Base-by-base conservation (phyloP, 2,113 vertebrate species). In the Motacilla alba region DNA sequence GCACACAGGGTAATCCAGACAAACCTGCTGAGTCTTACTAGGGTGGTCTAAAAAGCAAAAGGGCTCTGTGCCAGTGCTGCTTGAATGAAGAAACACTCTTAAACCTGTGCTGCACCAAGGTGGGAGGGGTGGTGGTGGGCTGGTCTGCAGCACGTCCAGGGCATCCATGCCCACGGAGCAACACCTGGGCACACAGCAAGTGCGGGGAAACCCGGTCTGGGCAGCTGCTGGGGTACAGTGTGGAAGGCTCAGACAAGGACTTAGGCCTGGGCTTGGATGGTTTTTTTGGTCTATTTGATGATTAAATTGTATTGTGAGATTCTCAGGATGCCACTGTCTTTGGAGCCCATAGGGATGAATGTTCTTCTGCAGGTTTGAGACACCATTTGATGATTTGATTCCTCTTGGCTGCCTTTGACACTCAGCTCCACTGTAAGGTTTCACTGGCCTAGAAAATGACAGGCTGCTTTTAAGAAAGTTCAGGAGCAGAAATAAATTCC, bases 401-500 rank as follows among this genome's bases (percentile, higher is more conserved):
- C 64, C 85, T 78, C 85, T 83, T 59, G 75, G 52, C 76, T 93
- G 92, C 67, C 75, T 95, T 74, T 69, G 67, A 83, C 0, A 7
- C 50, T 67, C 84, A 80, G 82, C 75, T 91, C 68, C 53, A 16
- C 74, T 74, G 55, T 63, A 86, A 60, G 0, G 0, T 88, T 88
- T 73, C 9, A 0, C 9, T 93, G 96, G 85, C 87, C 85, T 92
- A 83, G 88, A 95, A 92, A 88, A 90, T 0, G 8, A 86, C 55
- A 66, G 52, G 67, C 9, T 3, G 72, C 67, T 92, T 95, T 80
- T 75, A 70, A 70, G 60, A 27, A 90, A 85, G 43, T 86, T 83
- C 59, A 90, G 67, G 85, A 74, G 79, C 85, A 95, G 87, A 90
- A 95, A 91, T 41, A 63, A 69, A 63, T 63, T 77, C 84, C 95